These are phyloP conservation scores for Brachyalestes nurse DNA, from an alignment of 2,797 vertebrate genomes.

Conservation along the genomic window DNA sequence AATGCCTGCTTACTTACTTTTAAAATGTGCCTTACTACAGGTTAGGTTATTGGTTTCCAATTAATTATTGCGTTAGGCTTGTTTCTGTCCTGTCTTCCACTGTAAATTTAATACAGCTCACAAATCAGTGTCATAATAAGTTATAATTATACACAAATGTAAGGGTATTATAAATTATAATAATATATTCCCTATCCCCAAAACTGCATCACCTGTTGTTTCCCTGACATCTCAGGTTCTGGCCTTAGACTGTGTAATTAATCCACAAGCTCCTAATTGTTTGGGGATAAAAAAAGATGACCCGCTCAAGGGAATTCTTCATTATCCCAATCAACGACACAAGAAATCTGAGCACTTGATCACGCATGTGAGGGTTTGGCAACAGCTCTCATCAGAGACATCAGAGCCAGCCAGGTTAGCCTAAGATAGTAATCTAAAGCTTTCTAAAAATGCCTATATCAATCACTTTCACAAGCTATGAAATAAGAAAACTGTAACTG, in stretches of 20 bases:
- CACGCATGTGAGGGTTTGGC: slow-evolving; percentile 37
- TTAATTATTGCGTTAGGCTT: neutral
- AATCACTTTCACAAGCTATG: slow-evolving; percentile 10
- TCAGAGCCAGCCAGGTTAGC: slow-evolving; percentile 26
- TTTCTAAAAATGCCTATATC: slow-evolving; percentile 28
- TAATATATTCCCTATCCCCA: slow-evolving; percentile 65
- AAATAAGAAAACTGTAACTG: slow-evolving; percentile 1
- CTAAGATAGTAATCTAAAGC: slow-evolving; percentile 30
- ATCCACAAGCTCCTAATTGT: slow-evolving; percentile 62
- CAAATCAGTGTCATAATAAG: neutral
- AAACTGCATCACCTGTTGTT: slow-evolving; percentile 13
- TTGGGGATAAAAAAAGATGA: slow-evolving; percentile 60
- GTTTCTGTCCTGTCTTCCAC: neutral
- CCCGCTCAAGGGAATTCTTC: slow-evolving; percentile 60
- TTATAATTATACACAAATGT: neutral
- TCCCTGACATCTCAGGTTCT: slow-evolving; percentile 36
- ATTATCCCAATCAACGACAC: slow-evolving; percentile 61
- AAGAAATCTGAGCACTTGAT: slow-evolving; percentile 54
- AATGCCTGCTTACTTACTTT: neutral
- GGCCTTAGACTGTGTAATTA: slow-evolving; percentile 57
- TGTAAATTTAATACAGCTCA: neutral
- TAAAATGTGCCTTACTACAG: neutral
- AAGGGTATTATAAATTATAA: neutral
- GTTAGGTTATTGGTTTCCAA: neutral
- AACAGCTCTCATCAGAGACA: slow-evolving; percentile 42